phyloP scores from a whole-genome alignment of 1,140 invertebrate genomes.

The Microplitis mediator region DNA sequence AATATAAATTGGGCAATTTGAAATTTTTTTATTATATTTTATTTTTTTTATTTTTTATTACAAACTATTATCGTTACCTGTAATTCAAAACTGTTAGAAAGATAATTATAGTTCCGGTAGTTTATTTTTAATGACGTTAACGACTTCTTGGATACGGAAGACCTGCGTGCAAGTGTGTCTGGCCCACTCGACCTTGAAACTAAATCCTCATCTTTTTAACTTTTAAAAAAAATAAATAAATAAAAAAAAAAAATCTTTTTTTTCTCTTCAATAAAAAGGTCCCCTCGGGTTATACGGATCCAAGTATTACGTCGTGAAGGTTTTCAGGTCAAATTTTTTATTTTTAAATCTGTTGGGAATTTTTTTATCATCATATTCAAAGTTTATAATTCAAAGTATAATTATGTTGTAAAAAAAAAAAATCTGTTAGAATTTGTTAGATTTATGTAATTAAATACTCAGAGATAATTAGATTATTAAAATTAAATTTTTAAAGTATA shows the following conservation, averaged over 20 bases:
- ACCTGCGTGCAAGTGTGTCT: neutral
- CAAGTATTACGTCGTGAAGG: neutral
- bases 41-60: neutral
- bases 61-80: conserved; percentile 8
- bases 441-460: too few relatives aligned
- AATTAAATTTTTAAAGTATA: too few relatives aligned
- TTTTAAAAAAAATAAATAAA: neutral
- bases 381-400: too few relatives aligned
- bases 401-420: too few relatives aligned
- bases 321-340: conserved; percentile 1
- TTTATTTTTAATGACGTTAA: conserved; percentile 27
- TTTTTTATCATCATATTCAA: too few relatives aligned
- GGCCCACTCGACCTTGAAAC: conserved; percentile 10
- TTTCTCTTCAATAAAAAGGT: neutral
- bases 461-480: too few relatives aligned
- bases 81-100: conserved; percentile 8
- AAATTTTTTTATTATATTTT: neutral
- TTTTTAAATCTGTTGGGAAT: neutral
- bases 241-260: neutral
- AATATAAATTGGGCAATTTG: too few relatives aligned
- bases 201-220: neutral
- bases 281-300: too few relatives aligned
- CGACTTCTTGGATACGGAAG: conserved; percentile 24
- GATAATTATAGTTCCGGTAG: conserved; percentile 19
- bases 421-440: too few relatives aligned